phyloP scores from a whole-genome alignment of 1,140 invertebrate genomes.

The Drosophila subpulchrella region DNA sequence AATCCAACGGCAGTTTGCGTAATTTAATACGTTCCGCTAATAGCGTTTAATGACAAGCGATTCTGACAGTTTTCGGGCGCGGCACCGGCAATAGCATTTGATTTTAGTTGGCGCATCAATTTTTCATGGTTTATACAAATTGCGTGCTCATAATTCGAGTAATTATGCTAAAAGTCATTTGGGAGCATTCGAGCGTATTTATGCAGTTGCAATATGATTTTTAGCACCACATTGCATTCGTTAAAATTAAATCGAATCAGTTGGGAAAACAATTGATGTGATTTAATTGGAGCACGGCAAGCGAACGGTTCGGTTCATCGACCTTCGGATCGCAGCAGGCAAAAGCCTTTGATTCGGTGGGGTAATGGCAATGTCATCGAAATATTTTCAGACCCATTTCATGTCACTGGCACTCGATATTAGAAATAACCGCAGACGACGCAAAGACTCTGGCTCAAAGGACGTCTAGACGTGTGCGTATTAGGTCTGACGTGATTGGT shows the following conservation, averaged over 20 bases:
- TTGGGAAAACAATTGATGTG: constrained; percentile 16
- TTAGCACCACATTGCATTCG: constrained; percentile 23
- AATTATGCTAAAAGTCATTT: constrained; percentile 49
- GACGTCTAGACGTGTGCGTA: constrained; percentile 34
- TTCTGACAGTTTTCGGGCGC: constrained; percentile 52
- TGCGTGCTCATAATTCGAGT: constrained; percentile 37
- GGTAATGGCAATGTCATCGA: neutral
- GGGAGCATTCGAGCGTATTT: constrained; percentile 24
- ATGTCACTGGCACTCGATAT: constrained; percentile 30
- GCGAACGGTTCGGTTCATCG: neutral
- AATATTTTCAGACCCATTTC: constrained; percentile 11
- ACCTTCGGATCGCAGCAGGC: constrained; percentile 32
- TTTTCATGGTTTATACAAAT: constrained; percentile 51
- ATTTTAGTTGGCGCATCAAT: constrained; percentile 64
- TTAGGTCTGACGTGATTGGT: constrained; percentile 26
- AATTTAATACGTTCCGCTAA: constrained; percentile 73
- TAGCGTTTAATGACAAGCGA: constrained; percentile 65
- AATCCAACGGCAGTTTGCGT: constrained; percentile 50
- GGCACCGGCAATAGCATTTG: constrained; percentile 34
- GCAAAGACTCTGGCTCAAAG: constrained; percentile 36
- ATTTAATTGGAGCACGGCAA: constrained; percentile 32
- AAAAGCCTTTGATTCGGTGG: constrained; percentile 14
- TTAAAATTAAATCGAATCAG: constrained; percentile 21
- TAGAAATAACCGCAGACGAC: constrained; percentile 29
- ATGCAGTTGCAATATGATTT: constrained; percentile 41